Percentiles rank a stretch among this genome's conserved stretches.
These are phyloP conservation scores for Nebria ingens DNA, from an alignment of 1,140 invertebrate species.

Conservation along the genomic window DNA sequence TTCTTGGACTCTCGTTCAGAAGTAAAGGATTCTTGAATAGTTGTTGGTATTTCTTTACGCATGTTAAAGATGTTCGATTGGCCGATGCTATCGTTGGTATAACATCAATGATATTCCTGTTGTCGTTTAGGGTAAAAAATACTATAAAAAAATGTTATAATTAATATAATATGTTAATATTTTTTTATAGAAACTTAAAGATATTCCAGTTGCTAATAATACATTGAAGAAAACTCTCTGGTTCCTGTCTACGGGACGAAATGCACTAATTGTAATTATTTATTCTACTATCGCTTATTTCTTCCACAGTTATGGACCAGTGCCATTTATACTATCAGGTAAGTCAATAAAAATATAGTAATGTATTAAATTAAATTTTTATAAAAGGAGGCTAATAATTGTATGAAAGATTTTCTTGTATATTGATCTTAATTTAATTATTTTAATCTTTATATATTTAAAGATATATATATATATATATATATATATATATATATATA, in stretches of 20 bases:
- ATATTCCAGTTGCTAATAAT: slow-evolving; percentile 39
- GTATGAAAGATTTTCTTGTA: too few species aligned
- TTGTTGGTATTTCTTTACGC: slow-evolving; percentile 45
- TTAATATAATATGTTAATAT: slow-evolving; percentile 17
- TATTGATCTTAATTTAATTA: too few species aligned
- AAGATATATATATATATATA: too few species aligned
- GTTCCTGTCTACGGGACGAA: slow-evolving; percentile 64
- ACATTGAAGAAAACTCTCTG: slow-evolving; percentile 48
- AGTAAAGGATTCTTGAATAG: slow-evolving; percentile 49
- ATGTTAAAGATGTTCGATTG: slow-evolving; percentile 42
- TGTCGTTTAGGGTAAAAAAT: slow-evolving; percentile 50
- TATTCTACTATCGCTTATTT: slow-evolving; percentile 50
- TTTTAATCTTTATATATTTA: too few species aligned
- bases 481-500: too few species aligned
- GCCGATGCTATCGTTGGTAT: slow-evolving; percentile 55
- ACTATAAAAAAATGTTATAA: not conserved
- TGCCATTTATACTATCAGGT: slow-evolving; percentile 47
- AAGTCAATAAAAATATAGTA: too few species aligned
- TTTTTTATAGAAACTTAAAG: slow-evolving; percentile 52
- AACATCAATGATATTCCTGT: slow-evolving; percentile 49
- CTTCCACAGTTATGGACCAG: slow-evolving; percentile 29
- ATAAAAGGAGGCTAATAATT: slow-evolving; percentile 1
- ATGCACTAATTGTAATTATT: slow-evolving; percentile 65
- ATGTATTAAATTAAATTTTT: slow-evolving; percentile 2
- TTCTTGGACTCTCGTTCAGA: slow-evolving; percentile 61